Evolutionary conservation across 2,888 invertebrate species (phyloP), one percentile per base, ranked within the genome.

Genomic region (Lagria hirta): DNA sequence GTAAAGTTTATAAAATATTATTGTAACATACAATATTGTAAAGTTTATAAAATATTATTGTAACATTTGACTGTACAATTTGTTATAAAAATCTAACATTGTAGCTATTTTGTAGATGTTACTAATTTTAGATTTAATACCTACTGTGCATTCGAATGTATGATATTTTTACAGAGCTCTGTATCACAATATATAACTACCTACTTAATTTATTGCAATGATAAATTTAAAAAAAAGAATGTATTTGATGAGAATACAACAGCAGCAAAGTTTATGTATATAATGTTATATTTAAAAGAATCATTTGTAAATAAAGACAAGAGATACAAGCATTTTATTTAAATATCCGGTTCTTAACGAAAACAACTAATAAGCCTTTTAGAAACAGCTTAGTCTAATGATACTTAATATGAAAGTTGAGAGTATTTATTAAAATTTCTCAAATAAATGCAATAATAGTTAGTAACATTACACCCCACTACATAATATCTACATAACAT

Each of bases 1-100:
- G 52, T 55, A 52, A 48, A 41, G 36, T 43, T 42, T 48, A 45
- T 52, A n/a, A n/a, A n/a, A 54, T 51, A 58, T 49, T 56, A 56
- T 51, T 62, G 60, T 62, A 62, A 65, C 57, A 61, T 62, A 49
- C 41, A 28, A 49, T 49, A 52, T 28, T 52, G 52, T 55, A 52
- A 48, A 41, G 36, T 43, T 42, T 48, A 45, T 52, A n/a, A n/a
- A n/a, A 54, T 51, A 58, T 49, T 56, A 56, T 51, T 62, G 60
- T 62, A 62, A 65, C 57, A 61, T 62, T 60, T 63, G 60, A 57
- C 57, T 64, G 64, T 64, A 64, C 58, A 64, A 61, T 66, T 62
- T 64, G 64, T 66, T 65, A 57, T 51, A 37, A 37, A 34, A 44
- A 55, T 45, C 43, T 42, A 41, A 36, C 45, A 26, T 51, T 50